Evolutionary conservation across 2,113 vertebrate genomes (phyloP).

Genomic region (Heliornis fulica): DNA sequence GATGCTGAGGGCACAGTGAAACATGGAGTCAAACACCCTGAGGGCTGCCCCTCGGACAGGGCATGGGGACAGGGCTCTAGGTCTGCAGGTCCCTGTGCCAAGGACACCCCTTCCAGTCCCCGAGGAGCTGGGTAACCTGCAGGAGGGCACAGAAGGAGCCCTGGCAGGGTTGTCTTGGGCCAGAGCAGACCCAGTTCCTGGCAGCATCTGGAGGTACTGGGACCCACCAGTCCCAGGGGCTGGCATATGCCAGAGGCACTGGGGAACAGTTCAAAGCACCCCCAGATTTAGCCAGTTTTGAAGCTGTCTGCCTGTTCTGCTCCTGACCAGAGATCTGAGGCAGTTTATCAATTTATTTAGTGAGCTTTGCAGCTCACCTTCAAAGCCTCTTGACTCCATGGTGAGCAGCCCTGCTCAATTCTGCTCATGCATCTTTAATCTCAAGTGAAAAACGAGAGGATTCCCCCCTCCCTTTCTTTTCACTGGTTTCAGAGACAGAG

Average conservation of each 20-base stretch:
- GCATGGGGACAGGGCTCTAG: fast-evolving
- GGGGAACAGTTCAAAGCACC: neutral
- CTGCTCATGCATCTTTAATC: slow-evolving; percentile 35
- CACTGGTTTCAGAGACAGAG: neutral
- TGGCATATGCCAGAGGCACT: fast-evolving
- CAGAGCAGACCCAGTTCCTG: fast-evolving
- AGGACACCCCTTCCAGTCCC: neutral
- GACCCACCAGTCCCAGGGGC: neutral
- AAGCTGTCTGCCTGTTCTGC: neutral
- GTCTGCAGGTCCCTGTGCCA: neutral
- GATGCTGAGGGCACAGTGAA: neutral
- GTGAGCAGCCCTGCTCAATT: neutral
- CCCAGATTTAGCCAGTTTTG: neutral
- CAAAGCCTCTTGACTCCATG: neutral
- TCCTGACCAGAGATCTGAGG: neutral
- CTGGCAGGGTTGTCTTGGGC: neutral
- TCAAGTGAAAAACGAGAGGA: neutral
- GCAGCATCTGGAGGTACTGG: fast-evolving
- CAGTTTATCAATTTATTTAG: slow-evolving; percentile 1
- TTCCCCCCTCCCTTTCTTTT: no score
- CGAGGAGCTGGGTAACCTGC: neutral
- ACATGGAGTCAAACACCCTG: neutral
- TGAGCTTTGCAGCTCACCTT: slow-evolving; percentile 38
- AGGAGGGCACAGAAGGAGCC: fast-evolving
- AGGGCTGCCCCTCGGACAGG: neutral